These are phyloP conservation scores for Megaceryle maxima DNA, from an alignment of 2,113 vertebrate genomes.

Conservation along the genomic window DNA sequence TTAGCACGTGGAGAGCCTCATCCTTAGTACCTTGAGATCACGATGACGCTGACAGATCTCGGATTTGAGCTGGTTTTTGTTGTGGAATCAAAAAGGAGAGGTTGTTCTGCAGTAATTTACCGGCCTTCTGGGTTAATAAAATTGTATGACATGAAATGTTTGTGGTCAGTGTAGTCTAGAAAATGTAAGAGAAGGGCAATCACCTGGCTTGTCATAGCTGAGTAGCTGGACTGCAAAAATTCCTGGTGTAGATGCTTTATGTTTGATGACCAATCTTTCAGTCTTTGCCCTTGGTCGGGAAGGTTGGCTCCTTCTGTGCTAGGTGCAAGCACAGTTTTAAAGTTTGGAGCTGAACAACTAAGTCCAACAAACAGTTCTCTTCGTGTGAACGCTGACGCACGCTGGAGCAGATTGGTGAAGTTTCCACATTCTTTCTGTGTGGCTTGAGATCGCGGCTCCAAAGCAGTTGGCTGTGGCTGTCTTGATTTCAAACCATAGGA, in stretches of 20 bases:
- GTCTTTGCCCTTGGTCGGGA: not conserved
- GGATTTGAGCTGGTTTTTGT: not conserved
- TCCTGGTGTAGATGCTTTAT: not conserved
- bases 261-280: not conserved
- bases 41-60: not conserved
- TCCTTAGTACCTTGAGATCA: not conserved
- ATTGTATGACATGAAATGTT: not conserved
- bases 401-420: not conserved
- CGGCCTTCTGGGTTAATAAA: not conserved
- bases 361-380: not conserved
- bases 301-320: not conserved
- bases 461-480: not conserved
- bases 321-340: not conserved
- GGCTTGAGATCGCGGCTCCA: not conserved
- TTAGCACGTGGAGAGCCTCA: not conserved
- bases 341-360: not conserved
- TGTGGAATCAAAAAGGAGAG: not conserved
- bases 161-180: not conserved
- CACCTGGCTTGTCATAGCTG: not conserved
- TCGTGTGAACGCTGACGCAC: not conserved
- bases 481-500: conserved; percentile 1
- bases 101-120: not conserved
- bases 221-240: not conserved
- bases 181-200: not conserved
- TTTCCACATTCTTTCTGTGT: not conserved